Evolutionary conservation across 2,797 vertebrate genomes (phyloP).

Genomic region (Epinephelus awoara): DNA sequence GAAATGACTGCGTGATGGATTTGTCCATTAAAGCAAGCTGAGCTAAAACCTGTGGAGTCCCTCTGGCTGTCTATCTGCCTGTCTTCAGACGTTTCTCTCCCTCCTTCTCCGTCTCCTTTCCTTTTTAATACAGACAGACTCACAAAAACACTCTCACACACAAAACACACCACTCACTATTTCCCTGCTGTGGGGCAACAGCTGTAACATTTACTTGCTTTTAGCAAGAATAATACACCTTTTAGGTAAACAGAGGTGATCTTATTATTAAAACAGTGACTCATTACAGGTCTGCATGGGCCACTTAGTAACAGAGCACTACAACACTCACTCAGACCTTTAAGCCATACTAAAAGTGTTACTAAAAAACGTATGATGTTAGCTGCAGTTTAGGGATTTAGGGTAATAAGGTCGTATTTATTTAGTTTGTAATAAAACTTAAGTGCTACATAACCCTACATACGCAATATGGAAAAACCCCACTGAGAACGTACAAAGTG

Average conservation of each 20-base stretch:
- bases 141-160: conserved; percentile 14
- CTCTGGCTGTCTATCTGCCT: conserved; percentile 51
- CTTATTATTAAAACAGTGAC: conserved; percentile 65
- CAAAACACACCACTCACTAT: conserved; percentile 21
- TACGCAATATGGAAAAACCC: conserved; percentile 22
- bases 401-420: conserved; percentile 5
- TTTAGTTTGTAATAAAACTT: conserved; percentile 36
- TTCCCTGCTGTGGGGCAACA: conserved; percentile 39
- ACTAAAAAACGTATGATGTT: neutral
- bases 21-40: conserved; percentile 70
- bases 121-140: conserved; percentile 32
- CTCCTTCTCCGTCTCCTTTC: conserved; percentile 13
- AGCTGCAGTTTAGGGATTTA: conserved; percentile 9
- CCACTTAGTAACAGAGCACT: conserved; percentile 38
- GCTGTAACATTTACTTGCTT: conserved; percentile 55
- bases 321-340: conserved; percentile 14
- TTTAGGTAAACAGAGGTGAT: conserved; percentile 53
- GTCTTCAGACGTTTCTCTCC: conserved; percentile 29
- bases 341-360: conserved; percentile 30
- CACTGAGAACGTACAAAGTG: neutral
- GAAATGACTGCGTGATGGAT: conserved; percentile 70
- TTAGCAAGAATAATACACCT: conserved; percentile 56
- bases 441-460: conserved; percentile 10
- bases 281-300: conserved; percentile 44
- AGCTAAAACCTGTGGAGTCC: conserved; percentile 57